Conservation (phyloP, 1,140 invertebrate genomes). For the Meteorus sp. region DNA sequence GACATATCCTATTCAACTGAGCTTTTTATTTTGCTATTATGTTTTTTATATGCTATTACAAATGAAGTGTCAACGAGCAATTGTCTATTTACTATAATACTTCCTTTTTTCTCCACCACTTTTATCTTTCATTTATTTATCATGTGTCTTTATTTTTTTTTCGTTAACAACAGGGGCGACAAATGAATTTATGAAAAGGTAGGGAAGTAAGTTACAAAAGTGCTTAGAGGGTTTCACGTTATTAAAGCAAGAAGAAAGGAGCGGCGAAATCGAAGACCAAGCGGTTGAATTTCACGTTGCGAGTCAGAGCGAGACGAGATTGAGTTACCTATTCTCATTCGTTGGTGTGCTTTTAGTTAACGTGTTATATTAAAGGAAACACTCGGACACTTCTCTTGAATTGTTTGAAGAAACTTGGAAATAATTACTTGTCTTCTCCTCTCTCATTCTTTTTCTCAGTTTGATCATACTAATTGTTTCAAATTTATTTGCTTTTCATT, state of each 20-base stretch:
- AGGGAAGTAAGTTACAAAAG: too few relatives aligned
- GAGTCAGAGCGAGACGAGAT: constrained; percentile 27
- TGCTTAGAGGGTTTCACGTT: constrained; percentile 18
- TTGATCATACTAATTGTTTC: not conserved
- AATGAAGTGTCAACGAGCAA: too few relatives aligned
- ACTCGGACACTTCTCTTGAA: not conserved
- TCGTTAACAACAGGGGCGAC: not conserved
- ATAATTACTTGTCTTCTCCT: not conserved
- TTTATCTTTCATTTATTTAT: not conserved
- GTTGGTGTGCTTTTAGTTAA: too few relatives aligned
- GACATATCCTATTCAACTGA: not conserved
- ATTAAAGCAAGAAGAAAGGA: constrained; percentile 20
- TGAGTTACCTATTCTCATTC: constrained; percentile 18
- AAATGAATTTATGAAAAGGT: constrained; percentile 1
- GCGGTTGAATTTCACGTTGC: constrained; percentile 25
- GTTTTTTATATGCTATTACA: too few relatives aligned
- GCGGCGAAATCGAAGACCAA: constrained; percentile 26
- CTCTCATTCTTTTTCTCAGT: not conserved
- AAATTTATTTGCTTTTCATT: constrained; percentile 1
- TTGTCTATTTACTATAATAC: not conserved
- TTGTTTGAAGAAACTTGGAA: not conserved
- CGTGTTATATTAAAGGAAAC: too few relatives aligned
- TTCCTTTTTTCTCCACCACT: not conserved
- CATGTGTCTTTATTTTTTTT: not conserved
- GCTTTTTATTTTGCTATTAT: too few relatives aligned